Base-by-base conservation (phyloP, 2,113 vertebrate genomes). In the Cervus canadensis region DNA sequence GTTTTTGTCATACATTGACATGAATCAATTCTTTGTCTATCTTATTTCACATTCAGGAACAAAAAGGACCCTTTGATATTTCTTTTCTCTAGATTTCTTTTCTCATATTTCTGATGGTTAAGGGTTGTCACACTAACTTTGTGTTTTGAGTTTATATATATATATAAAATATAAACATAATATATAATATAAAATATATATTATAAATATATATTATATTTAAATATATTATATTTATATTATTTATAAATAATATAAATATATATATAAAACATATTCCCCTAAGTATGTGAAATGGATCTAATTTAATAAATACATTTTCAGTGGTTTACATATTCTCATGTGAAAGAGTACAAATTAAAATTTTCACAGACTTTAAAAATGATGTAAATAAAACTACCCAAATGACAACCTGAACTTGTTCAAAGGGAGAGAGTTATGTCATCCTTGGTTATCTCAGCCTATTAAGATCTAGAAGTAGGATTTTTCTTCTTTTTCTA, bases 361-460 rank as follows among this genome's bases (percentile, higher is more conserved):
- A 96, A 84, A 85, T 91, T 88, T 88, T 84, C 86, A 60, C 62
- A 85, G 81, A 76, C n/a, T 43, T 97, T 45, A 84, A 89, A 15
- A 92, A 40, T 89, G 60, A 28, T 92, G 15, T 83, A 60, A 33
- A 30, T 71, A 89, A 92, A 97, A 76, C 14, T 28, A 60, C 21
- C 23, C 9, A 91, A 91, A 91, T 83, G 89, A 17, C 26, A 74
- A 23, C 48, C 28, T 91, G 50, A 97, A 74, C 16, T 92, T 97
- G 26, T 93, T 94, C 64, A 92, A 67, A 85, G 19, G 52, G 30
- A 82, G 7, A 52, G 45, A 74, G 10, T 43, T 84, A 13, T 59
- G 15, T 54, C 64, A 79, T 64, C 23, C 21, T 67, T 84, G 52
- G 11, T 89, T 92, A 36, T 89, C 11, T 57, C 11, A 87, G 50